phyloP scores from a whole-genome alignment of 92 coral and sea anemone species.

The Parazoanthus darwini region DNA sequence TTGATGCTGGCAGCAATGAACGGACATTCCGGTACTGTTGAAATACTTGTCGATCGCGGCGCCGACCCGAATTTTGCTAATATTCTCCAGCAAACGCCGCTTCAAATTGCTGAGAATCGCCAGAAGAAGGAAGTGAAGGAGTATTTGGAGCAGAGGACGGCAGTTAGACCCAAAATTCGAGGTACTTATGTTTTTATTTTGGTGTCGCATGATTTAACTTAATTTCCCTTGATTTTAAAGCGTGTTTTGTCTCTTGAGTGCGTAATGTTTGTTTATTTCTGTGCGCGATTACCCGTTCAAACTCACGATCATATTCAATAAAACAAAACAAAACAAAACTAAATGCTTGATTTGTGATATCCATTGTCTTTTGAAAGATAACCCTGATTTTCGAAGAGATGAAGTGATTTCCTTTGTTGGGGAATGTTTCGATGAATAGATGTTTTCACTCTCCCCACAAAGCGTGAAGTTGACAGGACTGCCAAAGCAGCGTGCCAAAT shows the following conservation, averaged over 20 bases:
- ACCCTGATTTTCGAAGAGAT: neutral
- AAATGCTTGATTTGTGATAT: conserved; percentile 1
- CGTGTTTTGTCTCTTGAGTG: neutral
- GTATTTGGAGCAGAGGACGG: conserved; percentile 73
- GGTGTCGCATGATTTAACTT: neutral
- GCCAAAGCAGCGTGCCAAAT: neutral
- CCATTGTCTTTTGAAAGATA: conserved; percentile 24
- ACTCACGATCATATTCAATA: neutral
- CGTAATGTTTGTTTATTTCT: neutral
- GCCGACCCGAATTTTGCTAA: conserved; percentile 78
- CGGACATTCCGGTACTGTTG: conserved; percentile 80
- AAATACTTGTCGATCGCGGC: conserved; percentile 67
- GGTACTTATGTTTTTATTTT: conserved; percentile 16
- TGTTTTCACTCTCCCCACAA: neutral
- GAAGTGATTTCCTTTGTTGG: conserved; percentile 13
- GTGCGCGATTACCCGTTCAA: neutral
- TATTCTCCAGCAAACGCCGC: conserved; percentile 74
- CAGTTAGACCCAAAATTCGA: conserved; percentile 20
- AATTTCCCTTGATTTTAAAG: neutral
- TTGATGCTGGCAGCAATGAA: conserved; percentile 90
- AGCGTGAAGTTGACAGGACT: conserved; percentile 20
- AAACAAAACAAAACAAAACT: conserved; percentile 26
- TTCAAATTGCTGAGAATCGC: conserved; percentile 74
- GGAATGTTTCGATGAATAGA: neutral
- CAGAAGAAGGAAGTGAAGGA: conserved; percentile 78